These are phyloP conservation scores for Mylabris phalerata DNA, from an alignment of 1,140 invertebrate species.

Conservation along the genomic window DNA sequence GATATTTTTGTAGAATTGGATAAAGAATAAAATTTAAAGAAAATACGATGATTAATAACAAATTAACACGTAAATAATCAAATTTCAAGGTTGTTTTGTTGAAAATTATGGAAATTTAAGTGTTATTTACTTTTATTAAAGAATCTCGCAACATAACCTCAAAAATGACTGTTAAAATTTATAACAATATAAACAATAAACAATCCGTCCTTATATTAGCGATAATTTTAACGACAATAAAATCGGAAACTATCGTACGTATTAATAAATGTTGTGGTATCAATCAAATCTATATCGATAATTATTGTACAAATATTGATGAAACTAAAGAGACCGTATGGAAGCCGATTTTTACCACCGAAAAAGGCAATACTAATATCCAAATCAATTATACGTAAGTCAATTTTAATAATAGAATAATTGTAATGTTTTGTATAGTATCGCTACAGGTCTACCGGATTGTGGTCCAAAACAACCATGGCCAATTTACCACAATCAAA, in stretches of 20 bases:
- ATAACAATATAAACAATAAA: slow-evolving; percentile 1
- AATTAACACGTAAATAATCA: too few relatives aligned
- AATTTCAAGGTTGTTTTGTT: too few relatives aligned
- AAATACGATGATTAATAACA: too few relatives aligned
- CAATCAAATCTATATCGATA: slow-evolving; percentile 62
- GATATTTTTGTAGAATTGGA: too few relatives aligned
- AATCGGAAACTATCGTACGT: slow-evolving; percentile 32
- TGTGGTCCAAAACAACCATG: slow-evolving; percentile 64
- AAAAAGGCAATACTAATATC: slow-evolving; percentile 48
- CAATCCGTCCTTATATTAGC: neutral
- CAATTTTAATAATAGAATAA: neutral
- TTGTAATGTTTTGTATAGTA: slow-evolving; percentile 37
- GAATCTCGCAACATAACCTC: slow-evolving; percentile 7
- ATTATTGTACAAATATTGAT: slow-evolving; percentile 52
- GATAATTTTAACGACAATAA: neutral
- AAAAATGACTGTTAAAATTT: neutral
- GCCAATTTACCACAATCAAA: slow-evolving; percentile 61
- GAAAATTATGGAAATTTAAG: too few relatives aligned
- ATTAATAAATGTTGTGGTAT: slow-evolving; percentile 73
- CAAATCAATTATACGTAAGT: slow-evolving; percentile 42
- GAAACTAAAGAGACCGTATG: slow-evolving; percentile 54
- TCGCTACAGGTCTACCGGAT: slow-evolving; percentile 58
- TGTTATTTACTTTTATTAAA: too few relatives aligned
- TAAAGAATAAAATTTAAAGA: too few relatives aligned
- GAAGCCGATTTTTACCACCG: slow-evolving; percentile 55